These are phyloP conservation scores for Emydoidea blandingii DNA, from an alignment of 2,797 vertebrate species.

Conservation along the genomic window DNA sequence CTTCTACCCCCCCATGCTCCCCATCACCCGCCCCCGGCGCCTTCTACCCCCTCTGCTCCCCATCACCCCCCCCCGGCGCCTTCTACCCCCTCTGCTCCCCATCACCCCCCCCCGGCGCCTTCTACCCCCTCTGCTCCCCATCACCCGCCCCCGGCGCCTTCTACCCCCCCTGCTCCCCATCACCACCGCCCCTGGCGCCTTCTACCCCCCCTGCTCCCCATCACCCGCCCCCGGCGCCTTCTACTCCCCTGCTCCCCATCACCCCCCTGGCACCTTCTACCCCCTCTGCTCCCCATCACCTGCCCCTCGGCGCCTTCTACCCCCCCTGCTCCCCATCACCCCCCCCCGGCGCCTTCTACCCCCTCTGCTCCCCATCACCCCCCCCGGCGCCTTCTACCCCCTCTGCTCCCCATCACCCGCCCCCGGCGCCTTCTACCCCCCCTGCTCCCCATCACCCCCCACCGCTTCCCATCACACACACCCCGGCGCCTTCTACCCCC, in stretches of 20 bases:
- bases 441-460: neutral
- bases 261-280: neutral
- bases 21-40: too few species aligned
- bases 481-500: too few species aligned
- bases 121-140: neutral
- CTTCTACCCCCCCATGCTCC: too few species aligned
- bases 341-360: neutral
- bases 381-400: neutral
- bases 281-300: neutral
- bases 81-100: too few species aligned
- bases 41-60: neutral
- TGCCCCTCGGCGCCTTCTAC: neutral
- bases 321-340: too few species aligned
- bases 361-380: neutral
- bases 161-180: too few species aligned
- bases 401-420: neutral
- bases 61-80: neutral
- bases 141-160: neutral
- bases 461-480: too few species aligned
- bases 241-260: neutral
- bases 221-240: neutral
- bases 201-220: too few species aligned
- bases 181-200: too few species aligned
- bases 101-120: too few species aligned
- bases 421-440: too few species aligned